Conservation (phyloP, 2,113 vertebrate species). For the Taxidea taxus region DNA sequence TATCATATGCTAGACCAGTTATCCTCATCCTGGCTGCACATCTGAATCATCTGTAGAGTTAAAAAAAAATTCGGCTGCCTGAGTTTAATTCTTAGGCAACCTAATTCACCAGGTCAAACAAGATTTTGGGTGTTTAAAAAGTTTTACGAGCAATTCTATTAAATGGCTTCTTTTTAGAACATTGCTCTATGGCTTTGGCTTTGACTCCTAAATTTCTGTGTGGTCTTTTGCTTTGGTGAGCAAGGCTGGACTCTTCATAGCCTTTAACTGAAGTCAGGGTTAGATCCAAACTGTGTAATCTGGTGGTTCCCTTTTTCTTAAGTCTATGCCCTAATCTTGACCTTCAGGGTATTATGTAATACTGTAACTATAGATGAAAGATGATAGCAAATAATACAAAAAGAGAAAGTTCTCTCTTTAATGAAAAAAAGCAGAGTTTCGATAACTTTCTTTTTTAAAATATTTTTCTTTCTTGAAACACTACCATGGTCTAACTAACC, state of each 20-base stretch:
- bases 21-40: background rate
- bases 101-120: background rate
- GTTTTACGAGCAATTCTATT: background rate
- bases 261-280: background rate
- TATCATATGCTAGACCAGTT: background rate
- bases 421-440: background rate
- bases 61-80: background rate
- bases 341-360: background rate
- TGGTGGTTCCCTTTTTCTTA: background rate
- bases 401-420: background rate
- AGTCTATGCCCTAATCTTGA: background rate
- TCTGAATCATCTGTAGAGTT: background rate
- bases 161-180: background rate
- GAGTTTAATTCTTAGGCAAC: background rate
- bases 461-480: background rate
- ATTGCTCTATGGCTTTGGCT: background rate
- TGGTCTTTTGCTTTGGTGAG: background rate
- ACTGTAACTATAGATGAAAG: background rate
- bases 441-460: background rate
- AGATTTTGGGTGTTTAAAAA: background rate
- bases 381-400: background rate
- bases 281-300: background rate
- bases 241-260: background rate
- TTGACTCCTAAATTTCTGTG: background rate
- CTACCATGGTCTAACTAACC: background rate